Evolutionary conservation across 2,888 invertebrate genomes (phyloP), one percentile per base, ranked within the genome.

Genomic region (Globia sparganii): DNA sequence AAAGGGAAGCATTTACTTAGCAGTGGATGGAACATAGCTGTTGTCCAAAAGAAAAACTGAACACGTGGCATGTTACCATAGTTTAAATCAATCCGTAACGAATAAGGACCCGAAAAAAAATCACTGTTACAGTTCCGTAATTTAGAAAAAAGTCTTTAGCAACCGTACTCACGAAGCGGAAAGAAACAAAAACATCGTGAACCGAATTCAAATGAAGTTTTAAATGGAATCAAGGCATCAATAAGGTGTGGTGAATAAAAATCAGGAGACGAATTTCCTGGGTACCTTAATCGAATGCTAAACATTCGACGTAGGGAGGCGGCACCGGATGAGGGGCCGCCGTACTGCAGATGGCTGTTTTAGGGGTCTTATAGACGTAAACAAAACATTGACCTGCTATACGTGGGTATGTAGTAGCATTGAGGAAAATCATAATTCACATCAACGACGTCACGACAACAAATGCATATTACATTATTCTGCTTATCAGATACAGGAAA

Each of bases 211-310:
- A 88, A 88, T 80, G 72, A 86, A 77, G 77, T 77, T 83, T 80
- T 77, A 43, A 86, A 82, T 84, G 71, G 69, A 83, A 78, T 56
- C 80, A 58, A 75, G 75, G 75, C 81, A 76, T 81, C 74, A 69
- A 84, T 81, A 83, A 75, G 80, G 80, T 75, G 80, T 70, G 72
- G 74, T 83, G 88, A 86, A 87, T 88, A 90, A 89, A 87, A 88
- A 90, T 85, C 77, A 82, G 49, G 64, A 76, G 67, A 78, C 82
- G 69, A 89, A 85, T 85, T 88, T 87, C 80, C 80, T 76, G 82
- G 75, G 81, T 87, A 87, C 90, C 84, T 80, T 77, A 78, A 83
- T 79, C 49, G 82, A 87, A 88, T 87, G 87, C 72, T 86, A 89
- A 89, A 85, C 76, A 78, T 86, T 90, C 86, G 83, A 46, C 78